Conservation (phyloP, 2,888 invertebrate genomes). For the Hetaerina titia region DNA sequence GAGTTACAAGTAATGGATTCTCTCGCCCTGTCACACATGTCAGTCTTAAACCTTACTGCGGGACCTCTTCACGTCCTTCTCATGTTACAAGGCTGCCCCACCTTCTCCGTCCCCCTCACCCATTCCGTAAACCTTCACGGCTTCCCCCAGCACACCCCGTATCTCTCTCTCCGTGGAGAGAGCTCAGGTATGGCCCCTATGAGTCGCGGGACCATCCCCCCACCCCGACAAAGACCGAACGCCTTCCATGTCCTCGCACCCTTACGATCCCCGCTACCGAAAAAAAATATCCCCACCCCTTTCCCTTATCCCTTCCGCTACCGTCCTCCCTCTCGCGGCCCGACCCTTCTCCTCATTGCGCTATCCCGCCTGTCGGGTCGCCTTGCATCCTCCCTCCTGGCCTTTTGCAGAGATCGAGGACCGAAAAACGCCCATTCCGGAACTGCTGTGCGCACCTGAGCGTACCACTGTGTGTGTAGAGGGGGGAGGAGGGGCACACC, state of each 20-base stretch:
- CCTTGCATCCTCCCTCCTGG: background rate
- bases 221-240: too few relatives aligned
- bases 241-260: background rate
- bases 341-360: background rate
- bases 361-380: background rate
- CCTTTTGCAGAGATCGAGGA: background rate
- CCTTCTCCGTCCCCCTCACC: background rate
- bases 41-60: conserved; percentile 53
- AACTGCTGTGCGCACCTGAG: background rate
- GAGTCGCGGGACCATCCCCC: background rate
- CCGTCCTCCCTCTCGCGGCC: background rate
- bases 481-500: background rate
- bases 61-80: conserved; percentile 63
- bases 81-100: conserved; percentile 58
- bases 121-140: background rate
- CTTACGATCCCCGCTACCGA: background rate
- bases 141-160: background rate
- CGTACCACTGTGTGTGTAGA: background rate
- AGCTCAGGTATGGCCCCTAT: background rate
- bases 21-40: conserved; percentile 62
- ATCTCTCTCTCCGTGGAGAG: background rate
- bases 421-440: background rate
- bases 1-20: conserved; percentile 66
- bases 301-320: background rate
- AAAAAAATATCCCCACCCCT: background rate